These are phyloP conservation scores for Plusia festucae DNA, from an alignment of 2,888 invertebrate species.

Conservation along the genomic window DNA sequence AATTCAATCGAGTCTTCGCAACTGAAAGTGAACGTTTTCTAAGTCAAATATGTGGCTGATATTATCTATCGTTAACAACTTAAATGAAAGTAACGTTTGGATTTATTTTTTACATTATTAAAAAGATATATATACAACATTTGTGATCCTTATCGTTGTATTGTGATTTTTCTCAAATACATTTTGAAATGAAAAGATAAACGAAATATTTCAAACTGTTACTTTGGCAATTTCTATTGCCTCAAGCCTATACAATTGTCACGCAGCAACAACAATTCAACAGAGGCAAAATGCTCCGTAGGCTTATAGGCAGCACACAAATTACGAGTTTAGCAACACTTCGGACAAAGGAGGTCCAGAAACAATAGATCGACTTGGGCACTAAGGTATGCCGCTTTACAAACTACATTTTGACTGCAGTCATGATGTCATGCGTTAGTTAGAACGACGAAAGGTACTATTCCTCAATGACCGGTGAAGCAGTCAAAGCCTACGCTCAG, in stretches of 20 bases:
- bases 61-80: slow-evolving; percentile 1
- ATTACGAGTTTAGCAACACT: slow-evolving; percentile 40
- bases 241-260: slow-evolving; percentile 20
- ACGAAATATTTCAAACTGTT: background rate
- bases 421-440: slow-evolving; percentile 30
- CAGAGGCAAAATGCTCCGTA: slow-evolving; percentile 15
- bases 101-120: background rate
- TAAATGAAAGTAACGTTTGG: background rate
- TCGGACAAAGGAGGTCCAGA: slow-evolving; percentile 41
- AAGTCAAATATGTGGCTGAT: slow-evolving; percentile 25
- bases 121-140: background rate
- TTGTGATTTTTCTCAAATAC: background rate
- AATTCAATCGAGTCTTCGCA: slow-evolving; percentile 24
- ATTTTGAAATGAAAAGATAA: background rate
- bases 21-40: slow-evolving; percentile 24
- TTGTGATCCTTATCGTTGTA: background rate
- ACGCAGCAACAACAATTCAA: slow-evolving; percentile 15
- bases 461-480: no score
- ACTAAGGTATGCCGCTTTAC: slow-evolving; percentile 30
- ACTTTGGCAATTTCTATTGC: slow-evolving; percentile 5
- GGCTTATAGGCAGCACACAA: slow-evolving; percentile 31
- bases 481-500: no score
- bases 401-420: slow-evolving; percentile 36
- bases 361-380: slow-evolving; percentile 43
- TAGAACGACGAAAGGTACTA: background rate